Evolutionary conservation across 2,888 invertebrate genomes (phyloP).

Genomic region (Aphrophora alni): DNA sequence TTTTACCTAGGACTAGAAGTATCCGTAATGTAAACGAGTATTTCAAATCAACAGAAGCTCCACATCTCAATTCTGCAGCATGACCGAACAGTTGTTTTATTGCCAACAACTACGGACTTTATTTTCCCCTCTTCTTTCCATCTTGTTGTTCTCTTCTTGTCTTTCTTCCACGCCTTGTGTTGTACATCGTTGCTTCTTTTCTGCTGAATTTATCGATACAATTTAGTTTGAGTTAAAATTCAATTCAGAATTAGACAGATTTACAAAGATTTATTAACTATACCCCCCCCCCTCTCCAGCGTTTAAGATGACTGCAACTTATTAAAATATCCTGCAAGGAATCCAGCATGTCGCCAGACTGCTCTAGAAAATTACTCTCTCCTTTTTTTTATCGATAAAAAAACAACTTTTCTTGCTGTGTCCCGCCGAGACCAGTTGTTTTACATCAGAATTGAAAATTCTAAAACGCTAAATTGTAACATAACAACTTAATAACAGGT

Average conservation of each 20-base stretch:
- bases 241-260: not conserved
- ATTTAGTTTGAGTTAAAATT: not conserved
- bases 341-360: not conserved
- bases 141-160: not conserved
- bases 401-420: too few relatives aligned
- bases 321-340: not conserved
- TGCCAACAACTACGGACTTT: not conserved
- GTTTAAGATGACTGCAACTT: not conserved
- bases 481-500: conserved; percentile 1
- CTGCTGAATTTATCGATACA: not conserved
- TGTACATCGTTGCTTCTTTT: not conserved
- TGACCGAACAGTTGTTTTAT: not conserved
- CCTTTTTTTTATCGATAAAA: not conserved
- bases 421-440: not conserved
- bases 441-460: not conserved
- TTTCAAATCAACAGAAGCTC: not conserved
- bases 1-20: too few relatives aligned
- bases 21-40: too few relatives aligned
- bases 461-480: not conserved
- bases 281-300: not conserved
- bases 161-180: not conserved
- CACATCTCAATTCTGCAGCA: not conserved
- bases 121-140: not conserved
- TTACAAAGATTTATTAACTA: not conserved
- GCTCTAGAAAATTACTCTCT: not conserved